Percentiles rank a stretch among this genome's conserved stretches.
phyloP scores from a whole-genome alignment of 2,888 invertebrate genomes.

The Heteromyza rotundicornis region DNA sequence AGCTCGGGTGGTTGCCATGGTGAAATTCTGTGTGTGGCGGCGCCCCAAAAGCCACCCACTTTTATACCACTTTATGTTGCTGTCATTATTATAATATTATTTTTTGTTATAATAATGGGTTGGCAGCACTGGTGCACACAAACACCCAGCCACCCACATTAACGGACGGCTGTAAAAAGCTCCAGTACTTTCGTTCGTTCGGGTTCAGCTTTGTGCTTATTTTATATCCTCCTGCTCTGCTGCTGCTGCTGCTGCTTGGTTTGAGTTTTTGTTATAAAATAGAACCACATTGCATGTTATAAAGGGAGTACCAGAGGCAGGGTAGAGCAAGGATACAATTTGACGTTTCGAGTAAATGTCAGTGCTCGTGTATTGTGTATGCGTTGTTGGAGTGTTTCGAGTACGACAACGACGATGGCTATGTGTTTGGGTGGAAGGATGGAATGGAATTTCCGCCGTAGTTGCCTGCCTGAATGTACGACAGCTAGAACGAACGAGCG shows the following conservation, averaged over 20 bases:
- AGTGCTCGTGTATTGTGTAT: conserved; percentile 6
- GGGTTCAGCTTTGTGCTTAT: not conserved
- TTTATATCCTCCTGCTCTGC: not conserved
- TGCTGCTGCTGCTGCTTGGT: conserved; percentile 3
- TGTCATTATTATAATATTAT: conserved; percentile 56
- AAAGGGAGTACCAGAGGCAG: not conserved
- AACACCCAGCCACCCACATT: conserved; percentile 27
- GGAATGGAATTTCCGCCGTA: conserved; percentile 6
- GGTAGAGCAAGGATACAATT: conserved; percentile 17
- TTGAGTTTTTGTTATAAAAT: conserved; percentile 25
- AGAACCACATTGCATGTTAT: conserved; percentile 14
- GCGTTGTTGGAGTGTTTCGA: not conserved
- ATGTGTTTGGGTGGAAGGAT: conserved; percentile 7
- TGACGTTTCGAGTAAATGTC: conserved; percentile 3
- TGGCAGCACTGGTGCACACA: conserved; percentile 41
- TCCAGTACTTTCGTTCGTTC: not conserved
- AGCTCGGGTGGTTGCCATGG: not conserved
- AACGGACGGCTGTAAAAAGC: not conserved
- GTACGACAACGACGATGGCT: not conserved
- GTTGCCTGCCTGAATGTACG: not conserved
- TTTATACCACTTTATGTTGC: conserved; percentile 31
- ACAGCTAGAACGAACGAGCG: not conserved
- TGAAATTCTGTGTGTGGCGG: not conserved
- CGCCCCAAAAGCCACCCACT: conserved; percentile 32
- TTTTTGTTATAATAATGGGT: conserved; percentile 55